Evolutionary conservation across 2,797 vertebrate genomes (phyloP), one percentile per base, ranked within the genome.

Genomic region (Squalus acanthias): DNA sequence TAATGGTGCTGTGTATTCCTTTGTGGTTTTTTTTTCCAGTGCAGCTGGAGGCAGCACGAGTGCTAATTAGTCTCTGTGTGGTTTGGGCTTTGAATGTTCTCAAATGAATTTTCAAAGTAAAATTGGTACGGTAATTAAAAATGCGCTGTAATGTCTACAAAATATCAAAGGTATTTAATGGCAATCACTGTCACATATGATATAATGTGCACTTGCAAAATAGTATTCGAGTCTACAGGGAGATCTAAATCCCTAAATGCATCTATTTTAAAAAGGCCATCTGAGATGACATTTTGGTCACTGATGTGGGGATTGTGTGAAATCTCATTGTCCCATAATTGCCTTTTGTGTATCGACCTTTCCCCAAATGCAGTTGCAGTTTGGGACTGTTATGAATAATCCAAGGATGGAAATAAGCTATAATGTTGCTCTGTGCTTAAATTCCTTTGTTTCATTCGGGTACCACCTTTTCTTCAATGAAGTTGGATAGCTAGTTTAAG

Each of bases 61-160:
- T 85, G 82, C 91, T 93, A 93, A 93, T 93, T 93, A 69, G n/a
- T 93, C 91, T 74, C 70, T 24, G 70, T 95, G 94, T 74, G 69
- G 24, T 95, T 95, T 57, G 24, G 65, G 9, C 70, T 72, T 72
- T 95, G 69, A 72, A 95, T 53, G 13, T 74, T 74, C 50, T 74
- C 94, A 53, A 63, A 95, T 53, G 9, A 70, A 74, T 74, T 74
- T 95, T 95, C 93, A 46, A 93, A 69, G 91, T 69, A 69, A 69
- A 93, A 67, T 93, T 93, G 65, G n/a, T 69, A 12, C 65, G 67
- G 17, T 93, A 93, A 93, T 93, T 93, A 93, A 93, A 87, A 39
- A 67, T 69, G 57, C 29, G 39, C 20, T 85, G 39, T 22, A 63
- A 63, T 63, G 2, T 46, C 3, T 13, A 92, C 33, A 92, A 39